phyloP scores from a whole-genome alignment of 2,797 vertebrate species.

The Emydoidea blandingii region DNA sequence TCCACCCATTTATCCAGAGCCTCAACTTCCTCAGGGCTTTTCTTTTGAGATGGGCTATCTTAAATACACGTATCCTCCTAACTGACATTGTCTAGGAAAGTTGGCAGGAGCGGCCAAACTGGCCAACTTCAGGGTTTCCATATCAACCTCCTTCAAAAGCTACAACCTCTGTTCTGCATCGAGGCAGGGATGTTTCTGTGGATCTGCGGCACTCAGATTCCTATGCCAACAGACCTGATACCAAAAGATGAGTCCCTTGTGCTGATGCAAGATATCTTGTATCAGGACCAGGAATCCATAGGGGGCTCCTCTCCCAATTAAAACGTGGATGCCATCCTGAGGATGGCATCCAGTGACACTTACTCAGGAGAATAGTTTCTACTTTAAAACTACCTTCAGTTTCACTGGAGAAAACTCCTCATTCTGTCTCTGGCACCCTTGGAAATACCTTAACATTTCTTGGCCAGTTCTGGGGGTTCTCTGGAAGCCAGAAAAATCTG shows the following conservation, averaged over 20 bases:
- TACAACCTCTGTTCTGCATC: background rate
- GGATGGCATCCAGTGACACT: background rate
- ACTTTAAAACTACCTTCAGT: background rate
- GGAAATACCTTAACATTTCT: background rate
- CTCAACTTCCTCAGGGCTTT: background rate
- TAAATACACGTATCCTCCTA: no score
- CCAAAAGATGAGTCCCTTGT: background rate
- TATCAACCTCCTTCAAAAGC: background rate
- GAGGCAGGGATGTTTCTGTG: background rate
- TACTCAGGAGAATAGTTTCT: background rate
- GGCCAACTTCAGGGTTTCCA: background rate
- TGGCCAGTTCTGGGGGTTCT: background rate
- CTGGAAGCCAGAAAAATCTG: background rate
- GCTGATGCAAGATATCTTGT: background rate
- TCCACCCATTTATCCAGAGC: background rate
- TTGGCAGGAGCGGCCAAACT: background rate
- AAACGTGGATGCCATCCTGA: background rate
- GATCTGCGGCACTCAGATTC: background rate
- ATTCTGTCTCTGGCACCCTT: background rate
- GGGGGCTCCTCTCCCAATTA: background rate
- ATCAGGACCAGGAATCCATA: background rate
- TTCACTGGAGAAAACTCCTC: background rate
- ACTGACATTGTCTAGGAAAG: background rate
- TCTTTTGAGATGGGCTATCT: background rate
- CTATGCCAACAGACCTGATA: background rate